These are phyloP conservation scores for Premnoplex brunnescens DNA, from an alignment of 2,797 vertebrate species.

Conservation along the genomic window DNA sequence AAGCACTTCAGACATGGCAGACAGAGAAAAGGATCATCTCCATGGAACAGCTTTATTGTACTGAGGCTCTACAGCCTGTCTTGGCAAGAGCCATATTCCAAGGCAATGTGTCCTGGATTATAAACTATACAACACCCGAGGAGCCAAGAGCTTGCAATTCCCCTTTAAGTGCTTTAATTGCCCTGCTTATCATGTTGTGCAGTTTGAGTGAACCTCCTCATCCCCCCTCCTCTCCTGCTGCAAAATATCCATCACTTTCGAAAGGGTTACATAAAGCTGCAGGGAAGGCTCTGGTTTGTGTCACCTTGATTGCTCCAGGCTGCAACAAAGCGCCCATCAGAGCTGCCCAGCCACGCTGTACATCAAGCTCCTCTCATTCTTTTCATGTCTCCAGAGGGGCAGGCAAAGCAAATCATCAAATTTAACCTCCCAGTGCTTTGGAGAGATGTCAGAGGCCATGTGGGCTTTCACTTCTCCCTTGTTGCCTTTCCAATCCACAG, in stretches of 20 bases:
- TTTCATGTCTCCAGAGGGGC: slow-evolving; percentile 17
- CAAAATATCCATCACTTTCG: slow-evolving; percentile 42
- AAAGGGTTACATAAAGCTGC: slow-evolving; percentile 21
- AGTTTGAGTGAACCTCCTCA: slow-evolving; percentile 16
- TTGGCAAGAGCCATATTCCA: neutral
- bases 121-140: neutral
- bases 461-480: neutral
- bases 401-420: neutral
- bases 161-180: slow-evolving; percentile 49
- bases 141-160: slow-evolving; percentile 21
- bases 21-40: neutral
- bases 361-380: slow-evolving; percentile 46
- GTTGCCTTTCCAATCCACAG: neutral
- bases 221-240: neutral
- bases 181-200: slow-evolving; percentile 20
- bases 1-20: neutral
- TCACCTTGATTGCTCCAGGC: slow-evolving; percentile 27
- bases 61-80: neutral
- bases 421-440: neutral
- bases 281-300: slow-evolving; percentile 43
- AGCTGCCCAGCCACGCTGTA: slow-evolving; percentile 2
- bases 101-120: slow-evolving; percentile 1
- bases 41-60: neutral
- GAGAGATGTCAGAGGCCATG: neutral
- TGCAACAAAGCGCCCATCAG: slow-evolving; percentile 57